These are phyloP conservation scores for Coleophora deauratella DNA, from an alignment of 2,888 invertebrate species.

Conservation along the genomic window DNA sequence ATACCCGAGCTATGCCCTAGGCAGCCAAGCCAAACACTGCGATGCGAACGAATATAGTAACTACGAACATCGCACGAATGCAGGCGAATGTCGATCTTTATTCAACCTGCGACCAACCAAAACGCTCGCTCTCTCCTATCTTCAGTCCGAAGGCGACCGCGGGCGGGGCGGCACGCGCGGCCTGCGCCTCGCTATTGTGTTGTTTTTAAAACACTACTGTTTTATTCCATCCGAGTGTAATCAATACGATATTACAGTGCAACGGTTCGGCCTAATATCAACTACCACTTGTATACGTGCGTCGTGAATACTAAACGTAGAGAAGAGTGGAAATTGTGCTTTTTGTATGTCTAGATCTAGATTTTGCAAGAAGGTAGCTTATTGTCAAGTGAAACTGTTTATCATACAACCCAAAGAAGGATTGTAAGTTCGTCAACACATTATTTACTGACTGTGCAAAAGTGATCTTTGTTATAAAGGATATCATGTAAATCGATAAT, in stretches of 20 bases:
- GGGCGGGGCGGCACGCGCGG: conserved; percentile 70
- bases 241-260: conserved; percentile 54
- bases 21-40: too few species aligned
- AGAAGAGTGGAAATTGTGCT: conserved; percentile 36
- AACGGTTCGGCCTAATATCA: conserved; percentile 43
- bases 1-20: neutral
- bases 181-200: conserved; percentile 71
- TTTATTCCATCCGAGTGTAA: conserved; percentile 56
- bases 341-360: conserved; percentile 25
- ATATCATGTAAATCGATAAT: conserved; percentile 65
- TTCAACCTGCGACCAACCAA: conserved; percentile 15
- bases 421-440: conserved; percentile 36
- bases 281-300: conserved; percentile 29
- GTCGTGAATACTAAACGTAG: too few species aligned
- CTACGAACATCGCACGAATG: conserved; percentile 47
- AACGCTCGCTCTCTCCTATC: too few species aligned
- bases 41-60: too few species aligned
- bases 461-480: conserved; percentile 51
- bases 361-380: conserved; percentile 41
- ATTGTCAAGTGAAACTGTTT: conserved; percentile 68
- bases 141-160: conserved; percentile 64
- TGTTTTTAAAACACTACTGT: conserved; percentile 50
- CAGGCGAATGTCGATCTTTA: conserved; percentile 58
- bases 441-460: conserved; percentile 36
- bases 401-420: conserved; percentile 48